Evolutionary conservation across 2,797 vertebrate genomes (phyloP).

Genomic region (Cynodonichthys magdalenae): DNA sequence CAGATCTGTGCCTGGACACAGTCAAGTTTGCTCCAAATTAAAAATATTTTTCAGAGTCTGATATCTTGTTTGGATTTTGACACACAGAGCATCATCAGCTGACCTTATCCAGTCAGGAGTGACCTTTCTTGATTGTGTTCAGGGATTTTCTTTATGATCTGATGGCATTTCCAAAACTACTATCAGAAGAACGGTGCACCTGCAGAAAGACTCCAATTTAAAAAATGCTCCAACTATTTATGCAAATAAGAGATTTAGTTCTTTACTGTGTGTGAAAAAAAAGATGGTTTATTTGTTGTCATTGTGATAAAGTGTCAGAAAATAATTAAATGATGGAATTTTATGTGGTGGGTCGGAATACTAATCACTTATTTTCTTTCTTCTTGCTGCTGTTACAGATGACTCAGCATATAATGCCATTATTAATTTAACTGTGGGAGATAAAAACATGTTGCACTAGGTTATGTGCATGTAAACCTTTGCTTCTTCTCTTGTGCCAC

Average conservation of each 20-base stretch:
- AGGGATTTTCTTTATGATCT: neutral
- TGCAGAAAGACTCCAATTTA: neutral
- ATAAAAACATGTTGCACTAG: no score
- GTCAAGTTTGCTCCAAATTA: neutral
- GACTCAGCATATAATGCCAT: no score
- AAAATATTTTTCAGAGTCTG: neutral
- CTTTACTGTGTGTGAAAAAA: no score
- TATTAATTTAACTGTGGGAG: no score
- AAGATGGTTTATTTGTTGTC: no score
- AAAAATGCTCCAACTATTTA: neutral
- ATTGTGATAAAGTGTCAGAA: no score
- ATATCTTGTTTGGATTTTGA: conserved; percentile 2
- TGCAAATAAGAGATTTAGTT: neutral
- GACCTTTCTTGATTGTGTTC: neutral
- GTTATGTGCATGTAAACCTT: neutral
- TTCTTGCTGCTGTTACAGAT: no score
- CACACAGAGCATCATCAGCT: neutral
- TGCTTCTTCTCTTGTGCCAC: neutral
- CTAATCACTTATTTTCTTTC: no score
- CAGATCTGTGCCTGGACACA: neutral
- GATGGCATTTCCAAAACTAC: neutral
- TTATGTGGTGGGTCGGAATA: no score
- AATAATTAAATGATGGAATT: no score
- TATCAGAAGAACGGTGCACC: neutral
- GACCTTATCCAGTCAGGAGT: neutral